Percentiles rank a stretch among this genome's conserved stretches.
Conservation (phyloP, 2,113 vertebrate species). For the Brevimyrus niger region DNA sequence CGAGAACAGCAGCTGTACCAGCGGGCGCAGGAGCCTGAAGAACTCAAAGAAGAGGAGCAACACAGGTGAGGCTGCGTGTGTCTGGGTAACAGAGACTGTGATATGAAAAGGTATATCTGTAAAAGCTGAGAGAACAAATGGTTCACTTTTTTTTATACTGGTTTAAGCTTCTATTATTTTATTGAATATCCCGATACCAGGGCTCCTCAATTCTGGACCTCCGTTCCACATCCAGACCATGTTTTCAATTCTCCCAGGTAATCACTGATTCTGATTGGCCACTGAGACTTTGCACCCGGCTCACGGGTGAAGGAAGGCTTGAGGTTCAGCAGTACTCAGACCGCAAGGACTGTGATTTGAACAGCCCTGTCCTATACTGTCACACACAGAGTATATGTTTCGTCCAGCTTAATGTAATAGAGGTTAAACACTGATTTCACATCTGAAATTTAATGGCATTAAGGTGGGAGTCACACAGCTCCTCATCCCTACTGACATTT, state of each 20-base stretch:
- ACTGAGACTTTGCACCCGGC: too few species aligned
- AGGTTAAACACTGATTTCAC: background rate
- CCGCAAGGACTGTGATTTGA: too few species aligned
- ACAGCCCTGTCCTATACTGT: background rate
- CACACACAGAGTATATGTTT: background rate
- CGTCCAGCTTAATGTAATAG: background rate
- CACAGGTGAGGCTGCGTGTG: constrained; percentile 61
- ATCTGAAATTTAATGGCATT: background rate
- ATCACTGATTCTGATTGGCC: too few species aligned
- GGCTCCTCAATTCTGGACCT: too few species aligned
- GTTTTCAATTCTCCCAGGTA: too few species aligned
- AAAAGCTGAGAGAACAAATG: background rate
- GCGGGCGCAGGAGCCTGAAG: constrained; percentile 80
- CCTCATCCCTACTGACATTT: background rate
- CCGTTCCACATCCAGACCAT: too few species aligned
- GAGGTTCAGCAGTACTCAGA: too few species aligned
- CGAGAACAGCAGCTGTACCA: constrained; percentile 84
- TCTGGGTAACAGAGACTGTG: background rate
- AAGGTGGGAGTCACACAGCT: background rate
- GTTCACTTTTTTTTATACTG: background rate
- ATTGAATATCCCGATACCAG: background rate
- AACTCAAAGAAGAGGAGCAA: constrained; percentile 82
- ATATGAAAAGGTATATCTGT: background rate
- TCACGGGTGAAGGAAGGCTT: too few species aligned
- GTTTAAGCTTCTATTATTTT: background rate